Evolutionary conservation across 2,113 vertebrate species (phyloP).

Genomic region (Trichomycterus rosablanca): DNA sequence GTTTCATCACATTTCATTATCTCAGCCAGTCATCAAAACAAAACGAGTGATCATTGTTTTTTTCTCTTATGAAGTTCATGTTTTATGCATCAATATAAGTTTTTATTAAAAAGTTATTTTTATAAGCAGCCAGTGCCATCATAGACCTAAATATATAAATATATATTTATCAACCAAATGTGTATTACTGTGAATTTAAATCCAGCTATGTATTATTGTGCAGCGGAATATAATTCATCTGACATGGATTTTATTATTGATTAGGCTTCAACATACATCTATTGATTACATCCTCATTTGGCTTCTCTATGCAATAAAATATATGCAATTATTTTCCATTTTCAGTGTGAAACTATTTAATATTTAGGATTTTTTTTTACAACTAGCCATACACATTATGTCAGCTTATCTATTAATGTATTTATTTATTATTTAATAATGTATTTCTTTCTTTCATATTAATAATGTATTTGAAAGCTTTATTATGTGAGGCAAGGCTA

Average conservation of each 20-base stretch:
- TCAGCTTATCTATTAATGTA: slow-evolving; percentile 12
- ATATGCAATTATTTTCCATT: slow-evolving; percentile 67
- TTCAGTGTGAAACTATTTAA: background rate
- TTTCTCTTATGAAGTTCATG: background rate
- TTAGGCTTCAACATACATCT: slow-evolving; percentile 30
- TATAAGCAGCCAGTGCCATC: slow-evolving; percentile 40
- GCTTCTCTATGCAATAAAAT: slow-evolving; percentile 71
- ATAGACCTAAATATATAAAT: slow-evolving; percentile 28
- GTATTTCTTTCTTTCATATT: no score
- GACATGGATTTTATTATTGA: slow-evolving; percentile 22
- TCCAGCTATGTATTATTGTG: slow-evolving; percentile 29
- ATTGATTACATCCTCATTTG: slow-evolving; percentile 50
- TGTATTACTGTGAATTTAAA: slow-evolving; percentile 41
- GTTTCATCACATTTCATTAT: slow-evolving; percentile 7
- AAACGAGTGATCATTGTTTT: slow-evolving; percentile 7
- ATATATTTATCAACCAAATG: slow-evolving; percentile 41
- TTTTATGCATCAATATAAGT: background rate
- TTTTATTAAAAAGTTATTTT: slow-evolving; percentile 36
- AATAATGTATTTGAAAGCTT: background rate
- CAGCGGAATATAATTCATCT: slow-evolving; percentile 21
- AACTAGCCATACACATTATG: no score
- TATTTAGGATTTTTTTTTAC: no score
- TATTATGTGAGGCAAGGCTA: slow-evolving; percentile 13
- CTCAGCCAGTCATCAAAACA: background rate
- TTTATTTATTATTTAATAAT: slow-evolving; percentile 5